Conservation (phyloP, 2,797 vertebrate species). For the Sebastes elongatus region DNA sequence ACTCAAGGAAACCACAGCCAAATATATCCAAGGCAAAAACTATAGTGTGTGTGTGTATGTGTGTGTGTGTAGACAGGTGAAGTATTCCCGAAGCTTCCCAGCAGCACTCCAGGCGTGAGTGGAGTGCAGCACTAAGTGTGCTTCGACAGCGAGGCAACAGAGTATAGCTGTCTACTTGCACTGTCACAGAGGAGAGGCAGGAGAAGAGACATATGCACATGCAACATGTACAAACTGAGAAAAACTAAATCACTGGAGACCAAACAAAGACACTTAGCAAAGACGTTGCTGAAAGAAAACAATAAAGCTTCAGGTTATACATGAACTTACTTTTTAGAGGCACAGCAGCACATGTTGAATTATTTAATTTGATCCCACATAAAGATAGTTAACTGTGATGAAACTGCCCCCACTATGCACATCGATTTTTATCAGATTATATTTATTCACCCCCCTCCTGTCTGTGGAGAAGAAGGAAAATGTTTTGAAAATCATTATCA, state of each 20-base stretch:
- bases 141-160: conserved; percentile 36
- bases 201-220: neutral
- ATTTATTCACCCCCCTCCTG: conserved; percentile 18
- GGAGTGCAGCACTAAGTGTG: conserved; percentile 43
- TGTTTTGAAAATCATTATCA: conserved; percentile 42
- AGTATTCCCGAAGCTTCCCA: conserved; percentile 57
- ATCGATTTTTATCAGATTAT: conserved; percentile 44
- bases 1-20: conserved; percentile 45
- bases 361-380: conserved; percentile 44
- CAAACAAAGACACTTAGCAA: conserved; percentile 14
- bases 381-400: conserved; percentile 34
- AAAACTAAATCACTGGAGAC: conserved; percentile 2
- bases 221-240: neutral
- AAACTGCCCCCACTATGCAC: conserved; percentile 29
- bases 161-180: conserved; percentile 32
- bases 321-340: conserved; percentile 12
- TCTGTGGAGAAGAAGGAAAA: too few relatives aligned
- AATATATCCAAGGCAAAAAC: conserved; percentile 39
- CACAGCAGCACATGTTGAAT: conserved; percentile 28
- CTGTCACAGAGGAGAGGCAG: conserved; percentile 15
- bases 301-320: conserved; percentile 17
- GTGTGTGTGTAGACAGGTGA: conserved; percentile 21
- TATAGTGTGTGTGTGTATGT: neutral
- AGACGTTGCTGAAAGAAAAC: conserved; percentile 2
- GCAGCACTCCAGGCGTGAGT: conserved; percentile 46